phyloP scores from a whole-genome alignment of 2,888 invertebrate genomes.

The Lasioglossum malachurum region DNA sequence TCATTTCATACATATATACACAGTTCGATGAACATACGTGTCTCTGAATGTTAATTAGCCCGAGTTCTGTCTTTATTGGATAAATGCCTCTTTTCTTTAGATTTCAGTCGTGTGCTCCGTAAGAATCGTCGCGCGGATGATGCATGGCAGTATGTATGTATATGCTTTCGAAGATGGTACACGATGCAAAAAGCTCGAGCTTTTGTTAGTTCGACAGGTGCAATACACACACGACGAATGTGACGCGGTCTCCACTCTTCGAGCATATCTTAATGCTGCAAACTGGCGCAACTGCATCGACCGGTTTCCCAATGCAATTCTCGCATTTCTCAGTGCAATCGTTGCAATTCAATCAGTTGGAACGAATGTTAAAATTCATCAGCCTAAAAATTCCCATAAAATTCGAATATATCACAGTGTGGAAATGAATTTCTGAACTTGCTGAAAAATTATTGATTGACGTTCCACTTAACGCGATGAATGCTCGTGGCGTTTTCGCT shows the following conservation, averaged over 20 bases:
- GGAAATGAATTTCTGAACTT: neutral
- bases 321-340: neutral
- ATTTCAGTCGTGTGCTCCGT: neutral
- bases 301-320: neutral
- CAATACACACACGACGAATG: conserved; percentile 59
- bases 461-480: neutral
- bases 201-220: conserved; percentile 72
- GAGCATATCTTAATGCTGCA: conserved; percentile 22
- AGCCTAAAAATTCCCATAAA: neutral
- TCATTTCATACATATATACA: conserved; percentile 29
- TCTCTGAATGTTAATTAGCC: conserved; percentile 30
- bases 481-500: neutral
- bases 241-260: conserved; percentile 41
- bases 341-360: neutral
- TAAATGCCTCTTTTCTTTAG: neutral
- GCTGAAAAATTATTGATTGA: neutral
- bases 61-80: conserved; percentile 1
- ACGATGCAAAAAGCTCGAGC: conserved; percentile 70
- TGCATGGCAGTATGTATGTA: conserved; percentile 25
- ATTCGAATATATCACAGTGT: neutral
- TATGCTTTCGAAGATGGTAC: conserved; percentile 47
- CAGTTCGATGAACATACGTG: neutral
- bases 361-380: neutral
- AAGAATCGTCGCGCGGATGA: conserved; percentile 25
- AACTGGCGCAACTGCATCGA: conserved; percentile 56